These are phyloP conservation scores for Apis cerana DNA, from an alignment of 1,140 invertebrate genomes.

Conservation along the genomic window DNA sequence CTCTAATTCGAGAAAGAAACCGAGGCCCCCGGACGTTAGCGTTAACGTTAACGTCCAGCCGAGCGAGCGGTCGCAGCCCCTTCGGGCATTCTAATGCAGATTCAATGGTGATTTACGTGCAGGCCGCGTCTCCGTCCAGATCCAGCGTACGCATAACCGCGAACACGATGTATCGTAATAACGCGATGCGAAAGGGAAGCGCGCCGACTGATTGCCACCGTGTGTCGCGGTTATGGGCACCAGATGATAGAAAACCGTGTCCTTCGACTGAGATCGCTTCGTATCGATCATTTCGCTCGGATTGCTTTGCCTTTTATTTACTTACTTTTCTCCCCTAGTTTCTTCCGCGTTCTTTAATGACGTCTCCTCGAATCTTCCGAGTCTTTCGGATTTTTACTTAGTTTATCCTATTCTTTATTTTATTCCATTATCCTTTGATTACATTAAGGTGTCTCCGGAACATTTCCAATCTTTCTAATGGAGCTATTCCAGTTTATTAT, in stretches of 20 bases:
- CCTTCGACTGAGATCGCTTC: neutral
- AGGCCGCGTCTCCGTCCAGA: neutral
- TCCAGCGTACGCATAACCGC: slow-evolving; percentile 28
- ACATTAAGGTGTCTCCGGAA: too few relatives aligned
- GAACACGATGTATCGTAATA: slow-evolving; percentile 43
- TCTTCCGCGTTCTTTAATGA: too few relatives aligned
- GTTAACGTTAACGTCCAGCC: neutral
- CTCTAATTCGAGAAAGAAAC: slow-evolving; percentile 26
- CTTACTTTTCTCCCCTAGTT: rapidly evolving
- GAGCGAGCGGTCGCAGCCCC: neutral
- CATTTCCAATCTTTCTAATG: slow-evolving; percentile 18
- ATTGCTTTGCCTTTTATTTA: neutral
- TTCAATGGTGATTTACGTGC: slow-evolving; percentile 23
- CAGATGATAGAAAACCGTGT: slow-evolving; percentile 13
- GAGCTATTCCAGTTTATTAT: neutral
- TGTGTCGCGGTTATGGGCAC: slow-evolving; percentile 34
- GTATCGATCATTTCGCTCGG: neutral
- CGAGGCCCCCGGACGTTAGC: slow-evolving; percentile 1
- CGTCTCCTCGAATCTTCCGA: too few relatives aligned
- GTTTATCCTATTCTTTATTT: too few relatives aligned
- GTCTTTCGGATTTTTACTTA: too few relatives aligned
- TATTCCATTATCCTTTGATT: too few relatives aligned
- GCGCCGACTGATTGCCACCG: slow-evolving; percentile 36
- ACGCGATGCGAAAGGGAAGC: slow-evolving; percentile 37
- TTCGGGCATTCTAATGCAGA: slow-evolving; percentile 16